phyloP scores from a whole-genome alignment of 2,888 invertebrate genomes.

The Hemithea aestivaria region DNA sequence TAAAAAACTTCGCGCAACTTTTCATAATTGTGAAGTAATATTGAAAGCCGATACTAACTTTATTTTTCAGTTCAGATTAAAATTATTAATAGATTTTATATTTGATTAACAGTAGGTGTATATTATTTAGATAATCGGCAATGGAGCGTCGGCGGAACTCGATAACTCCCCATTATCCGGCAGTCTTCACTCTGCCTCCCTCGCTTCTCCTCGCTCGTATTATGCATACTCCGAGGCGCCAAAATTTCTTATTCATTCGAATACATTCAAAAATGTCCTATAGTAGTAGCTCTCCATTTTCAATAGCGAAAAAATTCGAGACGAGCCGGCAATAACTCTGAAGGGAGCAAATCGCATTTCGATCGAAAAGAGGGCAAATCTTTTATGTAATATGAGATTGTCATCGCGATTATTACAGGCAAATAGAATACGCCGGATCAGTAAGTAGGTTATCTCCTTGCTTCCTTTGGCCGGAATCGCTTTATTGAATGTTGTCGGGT shows the following conservation, averaged over 20 bases:
- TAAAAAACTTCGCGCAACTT: too few relatives aligned
- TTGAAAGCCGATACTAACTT: too few relatives aligned
- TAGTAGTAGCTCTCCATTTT: slow-evolving; percentile 63
- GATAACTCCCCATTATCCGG: slow-evolving; percentile 32
- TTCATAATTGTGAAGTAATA: too few relatives aligned
- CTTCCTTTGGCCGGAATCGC: slow-evolving; percentile 71
- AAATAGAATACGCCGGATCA: slow-evolving; percentile 78
- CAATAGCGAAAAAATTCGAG: slow-evolving; percentile 71
- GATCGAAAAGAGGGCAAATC: slow-evolving; percentile 77
- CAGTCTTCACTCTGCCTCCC: slow-evolving; percentile 30
- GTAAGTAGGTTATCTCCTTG: slow-evolving; percentile 77
- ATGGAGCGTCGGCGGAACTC: slow-evolving; percentile 18
- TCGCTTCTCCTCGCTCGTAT: slow-evolving; percentile 38
- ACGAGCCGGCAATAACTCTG: slow-evolving; percentile 70
- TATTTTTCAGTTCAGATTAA: too few relatives aligned
- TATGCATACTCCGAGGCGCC: slow-evolving; percentile 58
- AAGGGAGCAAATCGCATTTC: slow-evolving; percentile 78
- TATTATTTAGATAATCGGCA: slow-evolving; percentile 37
- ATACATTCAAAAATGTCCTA: slow-evolving; percentile 70
- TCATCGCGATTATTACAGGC: slow-evolving; percentile 79
- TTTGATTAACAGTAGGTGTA: slow-evolving; percentile 31
- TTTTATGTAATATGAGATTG: slow-evolving; percentile 80
- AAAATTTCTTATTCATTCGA: slow-evolving; percentile 72
- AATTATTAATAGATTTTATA: slow-evolving; percentile 2
- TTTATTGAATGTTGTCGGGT: slow-evolving; percentile 68